Evolutionary conservation across 2,797 vertebrate genomes (phyloP), one percentile per base, ranked within the genome.

Genomic region (Uromys caudimaculatus): DNA sequence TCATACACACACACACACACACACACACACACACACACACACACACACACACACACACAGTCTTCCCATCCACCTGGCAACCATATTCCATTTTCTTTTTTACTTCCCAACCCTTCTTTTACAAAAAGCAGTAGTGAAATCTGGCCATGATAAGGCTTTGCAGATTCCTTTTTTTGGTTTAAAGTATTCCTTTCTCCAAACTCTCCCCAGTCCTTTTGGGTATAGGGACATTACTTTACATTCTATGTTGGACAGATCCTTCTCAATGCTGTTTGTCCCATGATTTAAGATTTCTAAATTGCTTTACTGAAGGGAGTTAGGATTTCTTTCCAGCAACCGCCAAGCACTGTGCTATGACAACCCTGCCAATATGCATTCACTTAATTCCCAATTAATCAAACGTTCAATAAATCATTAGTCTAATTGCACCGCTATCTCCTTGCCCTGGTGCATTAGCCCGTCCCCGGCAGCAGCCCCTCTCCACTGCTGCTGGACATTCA

Each of bases 371-470:
- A 90, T 98, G 98, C 98, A 97, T 98, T 98, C 98, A 97, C 97
- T 99, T 98, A 98, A 98, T 98, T 98, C 98, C 98, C 97, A 98
- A 99, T 99, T 98, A 99, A 99, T 99, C 99, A 98, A 98, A 98
- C 97, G 97, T 98, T 98, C 98, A 98, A 98, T 99, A 98, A 98
- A 99, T 99, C 98, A 98, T 98, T 99, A 98, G 98, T 98, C 95
- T 99, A 98, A 99, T 99, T 98, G 98, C 97, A 98, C 98, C 97
- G 97, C 96, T 98, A 97, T 97, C 98, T 97, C 97, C 94, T 94
- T 97, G 95, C 96, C 97, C 97, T 87, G 94, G 97, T 93, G 93
- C 97, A 97, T 98, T 98, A 98, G 97, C 97, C 97, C 94, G 96
- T 96, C 97, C 96, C 97, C 96, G 92, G 89, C 97, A 97, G 96